Base-by-base conservation (phyloP, 2,888 invertebrate species). In the Cryptocephalus primarius region DNA sequence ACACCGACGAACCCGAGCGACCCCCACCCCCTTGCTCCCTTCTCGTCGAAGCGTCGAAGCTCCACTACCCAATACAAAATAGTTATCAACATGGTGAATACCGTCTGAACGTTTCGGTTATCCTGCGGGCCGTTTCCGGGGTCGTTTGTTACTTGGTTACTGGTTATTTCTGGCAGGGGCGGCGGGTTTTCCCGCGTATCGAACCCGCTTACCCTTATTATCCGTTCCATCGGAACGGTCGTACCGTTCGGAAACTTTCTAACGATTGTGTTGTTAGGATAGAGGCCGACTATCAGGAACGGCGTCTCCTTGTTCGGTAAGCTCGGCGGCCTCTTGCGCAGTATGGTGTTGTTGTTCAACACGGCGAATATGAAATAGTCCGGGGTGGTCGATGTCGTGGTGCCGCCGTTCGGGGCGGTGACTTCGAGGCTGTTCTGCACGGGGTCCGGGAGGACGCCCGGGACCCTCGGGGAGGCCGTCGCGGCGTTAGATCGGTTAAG, bases 201-300 rank as follows among this genome's bases (percentile, higher is more conserved):
- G 64, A 71, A 79, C 75, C 78, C 75, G 73, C 74, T 68, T 63
- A 71, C 70, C 67, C 69, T 67, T 59, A 71, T 68, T 45, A 68
- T 59, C 39, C 64, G 68, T 61, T 71, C 70, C 67, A 83, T 82
- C 70, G 85, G 84, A 69, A 85, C 80, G 70, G 82, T 73, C 66
- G 85, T 85, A 68, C 86, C 86, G 63, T 87, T 86, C 55, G 85
- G 85, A 67, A 82, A 86, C 73, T 83, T 85, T 72, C 82, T 80
- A 66, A 86, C 81, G 68, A 85, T 74, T 67, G 82, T 84, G 71
- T 85, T 85, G 74, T 85, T 84, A 57, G 85, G 85, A 68, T 80
- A 81, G 62, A 85, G 77, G 66, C 85, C 85, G 62, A 82, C 83
- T 66, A 85, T 78, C 60, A 85, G 78, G 68, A 80, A 85, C 55